Percentiles rank a stretch among this genome's conserved stretches.
phyloP scores from a whole-genome alignment of 2,113 vertebrate species.

The Xyliphius kryptos region DNA sequence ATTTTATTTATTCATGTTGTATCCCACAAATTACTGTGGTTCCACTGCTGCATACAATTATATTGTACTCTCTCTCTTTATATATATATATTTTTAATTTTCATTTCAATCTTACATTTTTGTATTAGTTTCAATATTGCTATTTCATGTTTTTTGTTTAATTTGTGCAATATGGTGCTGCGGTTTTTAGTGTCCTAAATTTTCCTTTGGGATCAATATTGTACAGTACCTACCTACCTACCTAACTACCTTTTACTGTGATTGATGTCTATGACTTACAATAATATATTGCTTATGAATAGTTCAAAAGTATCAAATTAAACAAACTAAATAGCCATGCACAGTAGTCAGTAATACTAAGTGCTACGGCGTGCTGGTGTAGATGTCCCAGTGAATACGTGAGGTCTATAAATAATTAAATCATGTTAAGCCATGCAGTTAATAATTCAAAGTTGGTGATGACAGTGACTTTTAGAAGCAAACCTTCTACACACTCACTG shows the following conservation, averaged over 20 bases:
- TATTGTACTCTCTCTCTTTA: no score
- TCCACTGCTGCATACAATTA: no score
- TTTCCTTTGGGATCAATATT: no score
- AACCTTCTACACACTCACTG: background rate
- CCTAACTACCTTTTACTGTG: no score
- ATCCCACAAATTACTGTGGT: no score
- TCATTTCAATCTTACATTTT: no score
- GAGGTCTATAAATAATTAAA: slow-evolving; percentile 19
- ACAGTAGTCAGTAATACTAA: background rate
- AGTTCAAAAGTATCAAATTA: background rate
- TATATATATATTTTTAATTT: no score
- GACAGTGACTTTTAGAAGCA: background rate
- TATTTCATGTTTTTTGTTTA: no score
- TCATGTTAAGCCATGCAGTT: slow-evolving; percentile 9
- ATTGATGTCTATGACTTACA: background rate
- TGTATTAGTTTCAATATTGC: no score
- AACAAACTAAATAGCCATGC: background rate
- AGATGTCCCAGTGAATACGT: slow-evolving; percentile 9
- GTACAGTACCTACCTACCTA: no score
- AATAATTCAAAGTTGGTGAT: slow-evolving; percentile 10
- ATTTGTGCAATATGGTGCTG: no score
- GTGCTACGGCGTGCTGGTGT: slow-evolving; percentile 10
- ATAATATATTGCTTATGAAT: background rate
- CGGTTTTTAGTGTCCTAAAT: no score
- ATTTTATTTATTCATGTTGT: background rate